A percentile compares a stretch with the other conserved stretches of the same genome.
These are phyloP conservation scores for Maniola hyperantus DNA, from an alignment of 2,888 invertebrate genomes.

Conservation along the genomic window DNA sequence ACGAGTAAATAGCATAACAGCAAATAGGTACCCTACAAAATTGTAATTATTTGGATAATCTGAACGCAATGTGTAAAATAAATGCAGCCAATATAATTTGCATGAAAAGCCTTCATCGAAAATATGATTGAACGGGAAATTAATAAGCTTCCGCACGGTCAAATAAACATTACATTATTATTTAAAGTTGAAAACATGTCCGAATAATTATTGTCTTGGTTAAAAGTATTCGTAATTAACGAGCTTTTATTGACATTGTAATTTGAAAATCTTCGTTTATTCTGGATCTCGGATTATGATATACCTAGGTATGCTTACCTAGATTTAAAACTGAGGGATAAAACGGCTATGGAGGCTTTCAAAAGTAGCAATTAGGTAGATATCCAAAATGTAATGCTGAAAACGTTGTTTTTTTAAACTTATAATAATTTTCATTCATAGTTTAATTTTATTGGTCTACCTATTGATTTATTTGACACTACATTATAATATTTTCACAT, in stretches of 20 bases:
- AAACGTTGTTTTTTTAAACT: neutral
- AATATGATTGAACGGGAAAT: conserved; percentile 22
- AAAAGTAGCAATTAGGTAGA: too few relatives aligned
- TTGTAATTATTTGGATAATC: conserved; percentile 18
- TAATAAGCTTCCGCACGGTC: conserved; percentile 11
- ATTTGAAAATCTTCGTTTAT: too few relatives aligned
- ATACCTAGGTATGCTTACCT: too few relatives aligned
- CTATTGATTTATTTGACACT: neutral
- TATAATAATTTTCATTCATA: neutral
- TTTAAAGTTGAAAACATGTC: conserved; percentile 11
- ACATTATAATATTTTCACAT: neutral
- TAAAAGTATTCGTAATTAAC: conserved; percentile 16
- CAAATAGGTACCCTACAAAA: neutral
- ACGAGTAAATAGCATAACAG: neutral
- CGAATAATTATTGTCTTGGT: neutral
- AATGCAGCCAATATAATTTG: conserved; percentile 18
- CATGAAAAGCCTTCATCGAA: conserved; percentile 18
- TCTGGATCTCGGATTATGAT: too few relatives aligned
- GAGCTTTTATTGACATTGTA: too few relatives aligned
- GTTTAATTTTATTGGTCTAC: neutral
- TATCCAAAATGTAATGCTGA: too few relatives aligned
- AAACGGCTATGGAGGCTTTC: too few relatives aligned
- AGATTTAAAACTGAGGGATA: too few relatives aligned
- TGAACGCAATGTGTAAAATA: conserved; percentile 13
- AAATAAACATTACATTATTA: conserved; percentile 20